Percentiles rank a stretch among this genome's conserved stretches.
phyloP scores from a whole-genome alignment of 2,113 vertebrate species.

The Crocuta crocuta region DNA sequence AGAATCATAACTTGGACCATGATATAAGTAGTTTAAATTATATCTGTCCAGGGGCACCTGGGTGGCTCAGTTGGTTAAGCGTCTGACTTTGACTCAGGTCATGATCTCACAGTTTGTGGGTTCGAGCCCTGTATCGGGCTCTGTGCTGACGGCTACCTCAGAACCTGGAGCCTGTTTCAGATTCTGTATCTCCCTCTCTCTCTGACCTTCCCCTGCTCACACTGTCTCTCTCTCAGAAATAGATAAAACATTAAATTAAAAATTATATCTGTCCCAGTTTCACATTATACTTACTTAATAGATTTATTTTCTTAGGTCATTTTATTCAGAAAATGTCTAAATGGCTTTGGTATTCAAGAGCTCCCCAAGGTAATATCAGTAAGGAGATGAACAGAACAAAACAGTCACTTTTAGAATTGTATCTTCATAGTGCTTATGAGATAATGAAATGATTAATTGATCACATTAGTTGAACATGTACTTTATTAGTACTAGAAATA shows the following conservation, averaged over 20 bases:
- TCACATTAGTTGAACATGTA: background rate
- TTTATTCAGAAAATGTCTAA: background rate
- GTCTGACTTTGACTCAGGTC: too few species aligned
- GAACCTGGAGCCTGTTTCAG: too few species aligned
- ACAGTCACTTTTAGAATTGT: background rate
- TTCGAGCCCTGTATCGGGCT: too few species aligned
- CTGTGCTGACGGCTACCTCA: too few species aligned
- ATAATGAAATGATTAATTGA: background rate
- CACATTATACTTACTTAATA: background rate
- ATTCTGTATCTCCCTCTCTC: too few species aligned
- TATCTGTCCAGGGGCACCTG: background rate
- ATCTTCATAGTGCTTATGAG: background rate
- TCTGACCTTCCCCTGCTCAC: too few species aligned
- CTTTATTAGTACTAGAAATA: background rate
- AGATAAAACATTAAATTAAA: background rate
- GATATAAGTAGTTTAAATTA: background rate
- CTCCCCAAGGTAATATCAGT: background rate
- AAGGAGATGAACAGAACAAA: background rate
- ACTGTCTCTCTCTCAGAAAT: too few species aligned
- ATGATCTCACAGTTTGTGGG: too few species aligned
- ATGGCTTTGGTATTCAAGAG: background rate
- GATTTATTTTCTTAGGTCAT: background rate
- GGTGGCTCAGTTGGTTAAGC: too few species aligned
- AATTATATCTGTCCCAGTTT: background rate
- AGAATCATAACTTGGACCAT: background rate